Base-by-base conservation (phyloP, 2,113 vertebrate species). In the Albula glossodonta region DNA sequence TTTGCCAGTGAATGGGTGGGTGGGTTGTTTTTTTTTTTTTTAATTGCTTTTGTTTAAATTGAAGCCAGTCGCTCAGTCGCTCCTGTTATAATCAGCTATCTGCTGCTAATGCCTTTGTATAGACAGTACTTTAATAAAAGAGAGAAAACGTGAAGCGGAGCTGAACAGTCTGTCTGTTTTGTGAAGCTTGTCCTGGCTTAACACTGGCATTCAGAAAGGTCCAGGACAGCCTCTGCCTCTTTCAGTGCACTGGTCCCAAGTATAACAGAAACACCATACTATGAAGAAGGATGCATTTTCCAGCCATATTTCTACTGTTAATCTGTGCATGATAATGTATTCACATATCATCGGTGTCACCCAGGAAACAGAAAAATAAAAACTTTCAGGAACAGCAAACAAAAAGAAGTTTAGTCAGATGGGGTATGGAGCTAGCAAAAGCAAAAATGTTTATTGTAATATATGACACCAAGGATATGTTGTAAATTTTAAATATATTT, bases 71-170 rank as follows among this genome's bases (percentile, higher is more conserved):
- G 6, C 63, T 74, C 70, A 31, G n/a, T 25, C 70, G 5, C 70
- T 74, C 70, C 22, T 22, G 70, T 74, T n/a, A 25, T n/a, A 74
- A 25, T 74, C 6, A 74, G 70, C 70, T 22, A 10, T 74, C 70
- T 74, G 70, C 70, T 74, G 70, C 70, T 74, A 74, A 74, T 74
- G 22, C 70, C 8, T 74, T 74, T 74, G 70, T 74, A 74, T 25
- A 74, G 22, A 31, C n/a, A 31, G 31, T 22, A 74, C 70, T 74
- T 74, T 74, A 74, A 74, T 74, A 74, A 74, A 74, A 74, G 70
- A 2, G 8, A 22, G 31, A 9, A 12, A 74, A 74, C n/a, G 3
- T 74, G 70, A 74, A 74, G 70, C 8, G 31, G 70, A 31, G n/a
- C 2, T 41, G 31, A 31, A 74, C 2, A 8, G 31, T 10, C 70